Evolutionary conservation across 2,888 invertebrate species (phyloP).

Genomic region (Julus scandinavius): DNA sequence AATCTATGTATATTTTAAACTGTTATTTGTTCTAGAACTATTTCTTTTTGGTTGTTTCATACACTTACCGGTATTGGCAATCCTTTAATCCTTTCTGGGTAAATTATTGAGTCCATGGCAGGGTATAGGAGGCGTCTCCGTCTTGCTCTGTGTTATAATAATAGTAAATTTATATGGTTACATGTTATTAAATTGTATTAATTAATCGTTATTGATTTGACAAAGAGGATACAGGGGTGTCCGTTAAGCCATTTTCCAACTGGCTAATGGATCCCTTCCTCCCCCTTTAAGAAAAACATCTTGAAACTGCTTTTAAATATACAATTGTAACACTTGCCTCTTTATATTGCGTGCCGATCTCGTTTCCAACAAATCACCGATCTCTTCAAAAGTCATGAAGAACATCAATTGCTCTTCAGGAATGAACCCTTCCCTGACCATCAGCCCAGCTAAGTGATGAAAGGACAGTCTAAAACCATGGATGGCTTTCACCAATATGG

Average conservation of each 20-base stretch:
- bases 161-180: too few species aligned
- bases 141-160: not conserved
- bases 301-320: too few species aligned
- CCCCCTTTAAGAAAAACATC: too few species aligned
- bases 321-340: conserved; percentile 49
- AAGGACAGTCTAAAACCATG: conserved; percentile 56
- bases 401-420: conserved; percentile 58
- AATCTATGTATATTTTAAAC: too few species aligned
- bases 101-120: conserved; percentile 72
- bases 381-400: conserved; percentile 59
- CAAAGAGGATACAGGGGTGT: too few species aligned
- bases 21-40: too few species aligned
- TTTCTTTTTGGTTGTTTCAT: too few species aligned
- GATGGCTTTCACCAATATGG: conserved; percentile 55
- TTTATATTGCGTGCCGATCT: conserved; percentile 57
- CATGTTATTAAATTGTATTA: too few species aligned
- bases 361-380: conserved; percentile 56
- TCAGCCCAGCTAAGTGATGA: conserved; percentile 56
- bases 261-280: too few species aligned
- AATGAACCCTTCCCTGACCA: conserved; percentile 58
- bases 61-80: conserved; percentile 66
- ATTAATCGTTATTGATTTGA: too few species aligned
- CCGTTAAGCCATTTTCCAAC: too few species aligned
- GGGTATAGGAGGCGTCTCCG: not conserved
- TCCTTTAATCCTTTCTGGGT: conserved; percentile 72